Evolutionary conservation across 2,797 vertebrate species (phyloP).

Genomic region (Brachyalestes nurse): DNA sequence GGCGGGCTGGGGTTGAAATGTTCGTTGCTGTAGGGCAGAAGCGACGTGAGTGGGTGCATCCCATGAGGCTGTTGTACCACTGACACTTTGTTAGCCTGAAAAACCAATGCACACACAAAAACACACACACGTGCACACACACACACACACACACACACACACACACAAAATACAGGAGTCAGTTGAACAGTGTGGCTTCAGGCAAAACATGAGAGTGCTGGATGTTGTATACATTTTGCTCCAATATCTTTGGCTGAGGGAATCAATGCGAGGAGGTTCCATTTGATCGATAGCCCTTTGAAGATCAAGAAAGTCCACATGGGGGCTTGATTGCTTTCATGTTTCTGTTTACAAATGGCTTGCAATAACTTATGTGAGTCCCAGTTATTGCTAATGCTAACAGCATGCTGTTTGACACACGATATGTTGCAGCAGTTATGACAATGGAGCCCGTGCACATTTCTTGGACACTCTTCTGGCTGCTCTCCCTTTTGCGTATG

Average conservation of each 20-base stretch:
- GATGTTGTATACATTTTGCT: constrained; percentile 57
- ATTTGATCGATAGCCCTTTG: constrained; percentile 78
- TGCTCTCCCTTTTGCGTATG: constrained; percentile 26
- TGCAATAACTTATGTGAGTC: constrained; percentile 74
- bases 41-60: constrained; percentile 91
- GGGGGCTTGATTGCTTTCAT: constrained; percentile 76
- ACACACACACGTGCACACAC: constrained; percentile 38
- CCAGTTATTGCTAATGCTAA: constrained; percentile 70
- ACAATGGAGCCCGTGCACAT: constrained; percentile 56
- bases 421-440: constrained; percentile 64
- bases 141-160: constrained; percentile 31
- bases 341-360: constrained; percentile 79
- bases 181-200: constrained; percentile 37
- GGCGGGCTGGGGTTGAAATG: constrained; percentile 92
- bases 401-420: constrained; percentile 70
- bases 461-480: constrained; percentile 54
- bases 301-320: constrained; percentile 75
- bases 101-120: constrained; percentile 33
- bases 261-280: constrained; percentile 43
- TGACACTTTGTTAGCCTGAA: constrained; percentile 95
- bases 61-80: constrained; percentile 94
- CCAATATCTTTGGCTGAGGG: constrained; percentile 52
- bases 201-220: constrained; percentile 54
- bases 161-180: constrained; percentile 32
- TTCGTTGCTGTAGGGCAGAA: constrained; percentile 94